Evolutionary conservation across 2,888 invertebrate species (phyloP).

Genomic region (Panzeria rudis): DNA sequence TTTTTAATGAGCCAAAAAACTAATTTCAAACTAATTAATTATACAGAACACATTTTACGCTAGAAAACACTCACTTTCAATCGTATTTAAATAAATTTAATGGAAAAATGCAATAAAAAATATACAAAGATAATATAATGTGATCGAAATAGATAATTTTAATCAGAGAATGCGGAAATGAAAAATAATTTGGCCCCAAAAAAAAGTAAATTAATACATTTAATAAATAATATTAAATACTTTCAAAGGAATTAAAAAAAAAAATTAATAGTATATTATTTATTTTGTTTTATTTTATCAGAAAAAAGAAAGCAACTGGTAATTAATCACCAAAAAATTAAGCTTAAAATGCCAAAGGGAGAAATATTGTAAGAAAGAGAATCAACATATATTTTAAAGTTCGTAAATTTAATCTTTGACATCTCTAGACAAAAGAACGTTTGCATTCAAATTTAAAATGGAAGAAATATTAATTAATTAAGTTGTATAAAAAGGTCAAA

Average conservation of each 20-base stretch:
- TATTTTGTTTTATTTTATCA: neutral
- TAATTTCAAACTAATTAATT: conserved; percentile 49
- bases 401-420: conserved; percentile 42
- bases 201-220: neutral
- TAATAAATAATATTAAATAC: neutral
- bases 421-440: neutral
- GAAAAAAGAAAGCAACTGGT: neutral
- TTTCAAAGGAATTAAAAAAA: neutral
- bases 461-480: neutral
- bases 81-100: conserved; percentile 12
- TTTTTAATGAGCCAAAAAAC: conserved; percentile 42
- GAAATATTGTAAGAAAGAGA: neutral
- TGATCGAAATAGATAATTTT: neutral
- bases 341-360: neutral
- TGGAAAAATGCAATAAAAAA: neutral
- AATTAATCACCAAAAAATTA: conserved; percentile 26
- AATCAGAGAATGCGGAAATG: neutral
- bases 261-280: neutral
- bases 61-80: neutral
- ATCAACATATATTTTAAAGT: conserved; percentile 18
- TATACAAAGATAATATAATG: neutral
- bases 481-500: neutral
- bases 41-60: conserved; percentile 40
- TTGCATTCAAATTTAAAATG: neutral
- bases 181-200: neutral